These are phyloP conservation scores for Aethes cnicana DNA, from an alignment of 2,888 invertebrate genomes.

Conservation along the genomic window DNA sequence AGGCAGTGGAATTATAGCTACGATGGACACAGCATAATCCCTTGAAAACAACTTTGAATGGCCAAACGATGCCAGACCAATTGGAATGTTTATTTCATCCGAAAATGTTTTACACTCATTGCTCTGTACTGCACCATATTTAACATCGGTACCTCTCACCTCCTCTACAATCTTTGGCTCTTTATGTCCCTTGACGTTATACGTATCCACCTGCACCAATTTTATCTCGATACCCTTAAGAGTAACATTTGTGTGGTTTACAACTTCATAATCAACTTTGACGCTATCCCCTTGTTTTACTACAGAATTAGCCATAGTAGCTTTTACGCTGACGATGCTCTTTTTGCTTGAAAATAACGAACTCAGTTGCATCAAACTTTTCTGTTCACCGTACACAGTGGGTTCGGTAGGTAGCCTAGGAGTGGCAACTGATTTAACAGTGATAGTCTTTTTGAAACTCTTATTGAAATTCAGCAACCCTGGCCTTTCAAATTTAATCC, in stretches of 20 bases:
- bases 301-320: constrained; percentile 15
- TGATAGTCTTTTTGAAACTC: constrained; percentile 19
- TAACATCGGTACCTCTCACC: constrained; percentile 10
- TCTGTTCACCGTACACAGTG: constrained; percentile 13
- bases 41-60: constrained; percentile 12
- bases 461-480: constrained; percentile 13
- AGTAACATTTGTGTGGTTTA: constrained; percentile 14
- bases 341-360: constrained; percentile 27
- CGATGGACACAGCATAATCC: constrained; percentile 14
- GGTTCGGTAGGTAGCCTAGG: constrained; percentile 16
- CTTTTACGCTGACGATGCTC: constrained; percentile 15
- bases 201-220: constrained; percentile 14
- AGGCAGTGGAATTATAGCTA: constrained; percentile 8
- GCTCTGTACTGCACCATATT: constrained; percentile 9
- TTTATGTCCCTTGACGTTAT: neutral
- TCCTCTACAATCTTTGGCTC: neutral
- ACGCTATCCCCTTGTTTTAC: constrained; percentile 7
- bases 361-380: constrained; percentile 10
- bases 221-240: constrained; percentile 17
- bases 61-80: constrained; percentile 5
- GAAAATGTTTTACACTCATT: constrained; percentile 11
- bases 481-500: constrained; percentile 15
- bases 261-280: constrained; percentile 18
- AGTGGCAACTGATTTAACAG: constrained; percentile 9
- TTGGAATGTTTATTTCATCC: constrained; percentile 6